Evolutionary conservation across 2,888 invertebrate species (phyloP).

Genomic region (Papilio protenor): DNA sequence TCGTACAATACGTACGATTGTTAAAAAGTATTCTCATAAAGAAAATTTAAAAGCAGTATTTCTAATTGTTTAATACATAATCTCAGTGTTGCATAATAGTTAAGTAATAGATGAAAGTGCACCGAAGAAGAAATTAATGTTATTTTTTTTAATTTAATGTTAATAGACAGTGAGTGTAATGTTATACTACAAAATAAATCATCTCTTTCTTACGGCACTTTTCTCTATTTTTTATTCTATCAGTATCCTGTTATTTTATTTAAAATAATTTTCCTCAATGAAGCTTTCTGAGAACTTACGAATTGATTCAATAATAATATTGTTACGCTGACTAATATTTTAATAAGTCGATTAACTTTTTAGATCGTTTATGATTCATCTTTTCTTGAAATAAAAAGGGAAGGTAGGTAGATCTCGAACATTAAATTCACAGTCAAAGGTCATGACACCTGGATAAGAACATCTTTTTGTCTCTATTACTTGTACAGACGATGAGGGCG

Average conservation of each 20-base stretch:
- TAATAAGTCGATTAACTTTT: slow-evolving; percentile 7
- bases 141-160: slow-evolving; percentile 14
- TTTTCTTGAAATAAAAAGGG: background rate
- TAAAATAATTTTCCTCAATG: background rate
- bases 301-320: slow-evolving; percentile 11
- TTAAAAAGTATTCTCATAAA: slow-evolving; percentile 6
- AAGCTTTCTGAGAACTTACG: slow-evolving; percentile 1
- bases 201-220: background rate
- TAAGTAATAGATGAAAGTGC: slow-evolving; percentile 11
- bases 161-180: slow-evolving; percentile 27
- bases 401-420: background rate
- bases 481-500: too few species aligned
- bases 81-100: background rate
- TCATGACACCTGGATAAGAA: background rate
- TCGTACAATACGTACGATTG: slow-evolving; percentile 9
- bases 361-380: slow-evolving; percentile 16
- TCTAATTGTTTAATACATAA: background rate
- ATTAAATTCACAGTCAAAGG: background rate
- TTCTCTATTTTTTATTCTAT: background rate
- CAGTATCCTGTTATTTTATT: background rate
- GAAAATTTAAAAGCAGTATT: background rate
- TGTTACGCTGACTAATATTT: slow-evolving; percentile 9
- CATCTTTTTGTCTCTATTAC: too few species aligned
- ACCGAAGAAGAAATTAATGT: background rate
- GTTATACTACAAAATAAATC: background rate